phyloP scores from a whole-genome alignment of 2,888 invertebrate genomes.

The Tetragonisca angustula region DNA sequence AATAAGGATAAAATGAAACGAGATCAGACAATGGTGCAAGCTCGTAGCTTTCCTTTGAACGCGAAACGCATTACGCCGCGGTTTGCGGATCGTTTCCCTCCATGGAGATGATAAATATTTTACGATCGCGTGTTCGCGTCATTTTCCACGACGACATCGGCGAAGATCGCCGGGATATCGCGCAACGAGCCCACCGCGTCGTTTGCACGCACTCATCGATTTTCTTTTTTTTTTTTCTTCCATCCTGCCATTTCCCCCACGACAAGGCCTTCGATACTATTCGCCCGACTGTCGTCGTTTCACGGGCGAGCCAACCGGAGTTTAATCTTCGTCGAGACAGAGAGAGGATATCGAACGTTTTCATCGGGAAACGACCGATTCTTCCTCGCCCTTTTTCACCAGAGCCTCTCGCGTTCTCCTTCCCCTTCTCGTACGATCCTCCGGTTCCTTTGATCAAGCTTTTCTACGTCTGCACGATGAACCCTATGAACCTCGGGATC shows the following conservation, averaged over 20 bases:
- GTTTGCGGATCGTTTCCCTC: background rate
- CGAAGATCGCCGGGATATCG: constrained; percentile 36
- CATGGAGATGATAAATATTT: constrained; percentile 49
- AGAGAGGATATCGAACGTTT: constrained; percentile 9
- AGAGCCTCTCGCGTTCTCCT: background rate
- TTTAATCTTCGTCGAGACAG: constrained; percentile 32
- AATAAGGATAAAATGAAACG: background rate
- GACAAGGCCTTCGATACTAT: constrained; percentile 29
- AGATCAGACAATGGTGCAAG: too few relatives aligned
- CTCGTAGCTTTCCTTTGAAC: background rate
- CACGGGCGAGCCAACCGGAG: constrained; percentile 1
- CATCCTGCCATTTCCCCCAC: too few relatives aligned
- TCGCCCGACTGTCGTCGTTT: constrained; percentile 11
- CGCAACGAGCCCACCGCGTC: constrained; percentile 34
- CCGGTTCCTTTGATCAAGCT: constrained; percentile 2
- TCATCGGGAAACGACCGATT: background rate
- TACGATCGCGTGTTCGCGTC: constrained; percentile 51
- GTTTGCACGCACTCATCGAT: constrained; percentile 61
- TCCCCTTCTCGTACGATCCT: background rate
- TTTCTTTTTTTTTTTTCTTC: constrained; percentile 39
- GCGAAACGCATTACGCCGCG: background rate
- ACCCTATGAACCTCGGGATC: background rate
- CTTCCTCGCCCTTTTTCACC: background rate
- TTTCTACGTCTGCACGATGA: background rate
- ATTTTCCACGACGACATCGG: constrained; percentile 35